Base-by-base conservation (phyloP, 1,140 invertebrate genomes). In the Palaemon carinicauda region DNA sequence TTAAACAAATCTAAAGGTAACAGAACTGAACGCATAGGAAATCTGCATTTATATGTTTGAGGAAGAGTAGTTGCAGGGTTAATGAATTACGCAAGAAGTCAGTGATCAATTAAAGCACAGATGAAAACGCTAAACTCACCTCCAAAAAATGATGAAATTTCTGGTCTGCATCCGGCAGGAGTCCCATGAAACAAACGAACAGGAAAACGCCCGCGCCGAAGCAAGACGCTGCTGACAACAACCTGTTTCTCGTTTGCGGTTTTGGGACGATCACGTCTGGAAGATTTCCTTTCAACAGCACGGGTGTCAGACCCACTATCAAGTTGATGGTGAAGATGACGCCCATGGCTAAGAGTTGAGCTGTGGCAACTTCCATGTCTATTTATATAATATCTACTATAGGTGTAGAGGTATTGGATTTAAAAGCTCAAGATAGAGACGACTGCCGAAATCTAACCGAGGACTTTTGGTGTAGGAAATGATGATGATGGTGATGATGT, bases 161-260 rank as follows among this genome's bases (percentile, higher is more conserved):
- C 10, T 80, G n/a, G 60, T 89, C 88, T 3, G 88, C 88, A 4
- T 75, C 88, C 15, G 88, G 88, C 7, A 89, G 82, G 21, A 89
- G 88, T 0, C 88, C 88, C 82, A 89, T 87, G 86, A 89, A 89
- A 54, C 88, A 89, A 5, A 89, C 88, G 77, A 87, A 87, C 74
- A 89, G 71, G 81, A 89, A 89, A 14, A 89, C 88, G 4, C 88
- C 88, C 0, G 88, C 88, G 14, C 88, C 87, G 54, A 87, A 89
- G 71, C 88, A 89, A 12, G 88, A 87, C 1, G 88, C 88, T 3
- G 71, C 74, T 14, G 88, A 89, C 14, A 89, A 54, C 41, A 89
- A 31, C 5, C 88, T 65, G 24, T 60, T 29, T 41, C 71, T 80
- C 19, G 75, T 17, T 9, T 41, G 41, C 0, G 81, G 41, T 19